phyloP scores from a whole-genome alignment of 2,888 invertebrate genomes.

The Ornithoptera alexandrae region DNA sequence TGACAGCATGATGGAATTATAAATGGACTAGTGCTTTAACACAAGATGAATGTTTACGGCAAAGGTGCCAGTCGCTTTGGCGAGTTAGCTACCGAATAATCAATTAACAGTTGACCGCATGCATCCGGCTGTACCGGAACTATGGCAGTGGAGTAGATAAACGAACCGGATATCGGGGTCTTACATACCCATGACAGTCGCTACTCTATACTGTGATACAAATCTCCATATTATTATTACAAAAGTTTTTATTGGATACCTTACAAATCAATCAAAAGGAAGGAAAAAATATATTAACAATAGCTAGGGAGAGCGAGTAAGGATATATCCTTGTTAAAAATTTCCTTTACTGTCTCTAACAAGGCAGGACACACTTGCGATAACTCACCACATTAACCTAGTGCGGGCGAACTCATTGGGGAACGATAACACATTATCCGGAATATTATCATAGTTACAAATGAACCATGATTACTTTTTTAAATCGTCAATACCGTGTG shows the following conservation, averaged over 20 bases:
- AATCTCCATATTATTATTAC: not conserved
- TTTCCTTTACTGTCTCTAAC: too few species aligned
- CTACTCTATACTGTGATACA: not conserved
- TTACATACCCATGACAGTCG: slow-evolving; percentile 36
- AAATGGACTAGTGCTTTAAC: not conserved
- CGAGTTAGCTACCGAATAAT: slow-evolving; percentile 66
- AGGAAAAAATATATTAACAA: too few species aligned
- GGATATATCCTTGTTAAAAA: too few species aligned
- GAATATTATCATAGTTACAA: too few species aligned
- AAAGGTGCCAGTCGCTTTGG: slow-evolving; percentile 37
- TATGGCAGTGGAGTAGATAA: slow-evolving; percentile 67
- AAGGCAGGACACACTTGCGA: too few species aligned
- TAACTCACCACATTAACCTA: too few species aligned
- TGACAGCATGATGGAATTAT: not conserved
- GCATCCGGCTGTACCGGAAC: slow-evolving; percentile 71
- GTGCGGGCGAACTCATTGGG: too few species aligned
- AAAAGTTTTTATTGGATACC: not conserved
- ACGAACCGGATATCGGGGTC: slow-evolving; percentile 61
- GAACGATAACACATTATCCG: too few species aligned
- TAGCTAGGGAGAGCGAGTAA: too few species aligned
- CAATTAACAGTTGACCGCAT: slow-evolving; percentile 74
- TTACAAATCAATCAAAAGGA: not conserved
- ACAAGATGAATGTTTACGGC: slow-evolving; percentile 32
- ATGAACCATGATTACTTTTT: too few species aligned
- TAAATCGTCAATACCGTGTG: too few species aligned